A percentile compares a stretch with the other conserved stretches of the same genome.
Evolutionary conservation across 2,113 vertebrate genomes (phyloP).

Genomic region (Cairina moschata): DNA sequence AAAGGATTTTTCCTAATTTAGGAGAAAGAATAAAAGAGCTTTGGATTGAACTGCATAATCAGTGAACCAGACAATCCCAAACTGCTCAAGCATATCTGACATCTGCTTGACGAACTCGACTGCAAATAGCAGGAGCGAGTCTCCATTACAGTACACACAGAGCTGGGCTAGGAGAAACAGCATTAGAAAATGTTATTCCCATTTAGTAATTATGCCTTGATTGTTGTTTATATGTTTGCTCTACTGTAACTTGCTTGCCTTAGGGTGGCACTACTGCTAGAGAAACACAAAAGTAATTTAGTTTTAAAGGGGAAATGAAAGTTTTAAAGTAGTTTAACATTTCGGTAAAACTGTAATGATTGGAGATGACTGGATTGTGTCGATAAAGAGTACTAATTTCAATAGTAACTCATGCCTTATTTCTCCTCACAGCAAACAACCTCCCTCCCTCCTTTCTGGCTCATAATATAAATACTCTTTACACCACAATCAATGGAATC

Average conservation of each 20-base stretch:
- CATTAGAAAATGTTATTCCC: constrained; percentile 62
- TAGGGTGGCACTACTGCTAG: constrained; percentile 71
- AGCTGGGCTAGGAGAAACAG: constrained; percentile 27
- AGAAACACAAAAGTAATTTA: constrained; percentile 79
- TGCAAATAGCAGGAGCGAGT: constrained; percentile 38
- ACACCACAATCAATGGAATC: neutral
- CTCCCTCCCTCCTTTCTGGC: neutral
- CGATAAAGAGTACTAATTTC: constrained; percentile 75
- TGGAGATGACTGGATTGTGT: constrained; percentile 71
- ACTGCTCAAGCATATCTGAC: constrained; percentile 22
- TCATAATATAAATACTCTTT: constrained; percentile 23
- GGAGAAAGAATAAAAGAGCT: constrained; percentile 30
- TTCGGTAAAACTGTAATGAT: constrained; percentile 76
- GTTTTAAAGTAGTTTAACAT: constrained; percentile 82
- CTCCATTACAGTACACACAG: constrained; percentile 29
- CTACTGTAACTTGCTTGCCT: constrained; percentile 76
- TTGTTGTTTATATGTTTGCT: constrained; percentile 78
- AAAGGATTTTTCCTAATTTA: constrained; percentile 53
- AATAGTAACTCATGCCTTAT: constrained; percentile 80
- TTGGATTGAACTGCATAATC: constrained; percentile 56
- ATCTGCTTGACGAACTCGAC: constrained; percentile 27
- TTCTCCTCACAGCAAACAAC: constrained; percentile 58
- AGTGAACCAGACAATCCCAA: constrained; percentile 53
- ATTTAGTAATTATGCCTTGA: constrained; percentile 78
- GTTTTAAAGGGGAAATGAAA: constrained; percentile 82